A percentile compares a stretch with the other conserved stretches of the same genome.
phyloP scores from a whole-genome alignment of 2,888 invertebrate species.

The Toxonevra muliebris region DNA sequence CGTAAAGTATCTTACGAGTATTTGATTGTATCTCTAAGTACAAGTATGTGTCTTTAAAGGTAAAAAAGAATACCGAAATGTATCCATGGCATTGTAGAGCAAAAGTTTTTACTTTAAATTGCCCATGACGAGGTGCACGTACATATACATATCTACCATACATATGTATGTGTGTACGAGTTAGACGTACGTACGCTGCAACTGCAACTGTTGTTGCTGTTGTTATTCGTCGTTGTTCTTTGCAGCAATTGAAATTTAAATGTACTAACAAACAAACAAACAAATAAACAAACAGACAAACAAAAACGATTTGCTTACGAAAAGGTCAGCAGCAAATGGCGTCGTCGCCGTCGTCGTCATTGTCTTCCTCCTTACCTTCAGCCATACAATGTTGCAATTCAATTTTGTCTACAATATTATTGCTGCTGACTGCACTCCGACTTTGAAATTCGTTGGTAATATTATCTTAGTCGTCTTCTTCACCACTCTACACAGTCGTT shows the following conservation, averaged over 20 bases:
- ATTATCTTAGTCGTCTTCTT: too few species aligned
- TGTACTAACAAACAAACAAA: too few species aligned
- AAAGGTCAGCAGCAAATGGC: not conserved
- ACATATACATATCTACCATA: not conserved
- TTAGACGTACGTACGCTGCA: not conserved
- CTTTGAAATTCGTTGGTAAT: too few species aligned
- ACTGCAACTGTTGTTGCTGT: not conserved
- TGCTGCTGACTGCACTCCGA: too few species aligned
- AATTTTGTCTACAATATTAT: too few species aligned
- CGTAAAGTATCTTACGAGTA: slow-evolving; percentile 4
- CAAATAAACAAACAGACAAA: too few species aligned
- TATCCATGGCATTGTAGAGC: slow-evolving; percentile 25
- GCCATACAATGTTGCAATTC: too few species aligned
- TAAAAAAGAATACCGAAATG: not conserved
- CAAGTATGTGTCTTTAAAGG: too few species aligned
- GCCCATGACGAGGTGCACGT: slow-evolving; percentile 51
- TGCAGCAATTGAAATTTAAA: too few species aligned
- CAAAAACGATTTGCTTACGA: not conserved
- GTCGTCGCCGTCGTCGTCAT: not conserved
- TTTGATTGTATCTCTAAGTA: not conserved
- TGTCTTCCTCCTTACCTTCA: not conserved
- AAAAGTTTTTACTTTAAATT: slow-evolving; percentile 48
- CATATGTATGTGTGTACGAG: not conserved
- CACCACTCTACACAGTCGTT: too few species aligned
- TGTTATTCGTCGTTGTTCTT: not conserved